Base-by-base conservation (phyloP, 2,888 invertebrate genomes). In the Steinernema carpocapsae region DNA sequence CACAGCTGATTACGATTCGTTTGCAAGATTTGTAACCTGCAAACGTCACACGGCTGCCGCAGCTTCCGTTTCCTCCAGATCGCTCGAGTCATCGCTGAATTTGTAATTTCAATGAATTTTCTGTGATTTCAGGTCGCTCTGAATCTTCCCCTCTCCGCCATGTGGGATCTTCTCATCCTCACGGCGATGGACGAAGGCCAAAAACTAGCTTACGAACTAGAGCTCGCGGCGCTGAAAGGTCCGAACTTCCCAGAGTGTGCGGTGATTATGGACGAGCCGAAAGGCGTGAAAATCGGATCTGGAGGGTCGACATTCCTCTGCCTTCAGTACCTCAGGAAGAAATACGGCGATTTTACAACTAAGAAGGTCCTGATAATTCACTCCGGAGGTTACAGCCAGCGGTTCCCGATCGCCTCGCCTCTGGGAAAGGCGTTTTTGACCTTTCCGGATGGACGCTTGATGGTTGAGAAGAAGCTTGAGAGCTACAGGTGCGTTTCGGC, bases 141-240 rank as follows among this genome's bases (percentile, higher is more conserved):
- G n/a, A n/a, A n/a, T n/a, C n/a, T n/a, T n/a, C n/a, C n/a, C n/a
- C n/a, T n/a, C n/a, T n/a, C n/a, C n/a, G n/a, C 43, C 43, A 56
- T 56, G 56, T 56, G 56, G 56, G 56, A 56, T 17, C 22, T 56
- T 14, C 17, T 56, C 3, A 56, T 56, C 26, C 56, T 56, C 3
- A 56, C 56, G 56, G 56, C 56, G 56, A 56, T 56, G 56, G 56
- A 56, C 56, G 56, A 12, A 26, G 22, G 56, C 17, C 56, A 56
- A 22, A 56, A 56, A 17, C 6, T 24, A 17, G 22, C 24, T 4
- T 56, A 56, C 56, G 56, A 10, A 26, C 22, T 56, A 26, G 56
- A 56, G 17, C 56, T 56, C 6, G 6, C 2, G 26, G 26, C 3
- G 56, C 22, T 56, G 6, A 6, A 14, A 26, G 4, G 3, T 4